Evolutionary conservation across 2,888 invertebrate species (phyloP).

Genomic region (Melieria crassipennis): DNA sequence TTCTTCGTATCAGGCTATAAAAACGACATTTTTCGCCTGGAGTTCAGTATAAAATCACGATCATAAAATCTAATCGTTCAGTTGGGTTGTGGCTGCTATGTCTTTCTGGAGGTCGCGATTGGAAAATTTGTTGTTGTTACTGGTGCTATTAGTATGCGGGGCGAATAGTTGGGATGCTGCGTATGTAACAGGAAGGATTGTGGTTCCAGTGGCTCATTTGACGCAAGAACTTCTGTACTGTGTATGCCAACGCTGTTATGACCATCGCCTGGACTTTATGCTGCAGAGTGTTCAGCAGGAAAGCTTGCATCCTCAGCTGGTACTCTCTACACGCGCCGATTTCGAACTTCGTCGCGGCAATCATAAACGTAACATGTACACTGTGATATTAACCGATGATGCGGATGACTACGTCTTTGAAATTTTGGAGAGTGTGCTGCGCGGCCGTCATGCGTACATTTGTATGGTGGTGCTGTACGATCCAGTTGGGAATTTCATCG

Average conservation of each 20-base stretch:
- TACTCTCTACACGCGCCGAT: slow-evolving; percentile 13
- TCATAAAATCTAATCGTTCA: too few relatives aligned
- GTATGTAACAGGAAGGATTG: slow-evolving; percentile 23
- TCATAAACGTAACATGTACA: slow-evolving; percentile 29
- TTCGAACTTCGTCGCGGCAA: slow-evolving; percentile 9
- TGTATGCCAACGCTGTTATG: slow-evolving; percentile 21
- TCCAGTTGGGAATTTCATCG: slow-evolving; percentile 17
- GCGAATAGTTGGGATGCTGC: slow-evolving; percentile 23
- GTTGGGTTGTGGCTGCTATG: too few relatives aligned
- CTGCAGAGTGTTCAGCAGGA: slow-evolving; percentile 21
- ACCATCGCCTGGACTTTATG: slow-evolving; percentile 21
- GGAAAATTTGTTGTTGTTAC: too few relatives aligned
- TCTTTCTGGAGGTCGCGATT: too few relatives aligned
- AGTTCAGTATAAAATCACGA: too few relatives aligned
- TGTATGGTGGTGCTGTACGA: slow-evolving; percentile 24
- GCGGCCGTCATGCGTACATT: slow-evolving; percentile 26
- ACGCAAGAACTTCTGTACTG: slow-evolving; percentile 28
- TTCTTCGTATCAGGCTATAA: too few relatives aligned
- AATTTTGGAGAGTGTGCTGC: slow-evolving; percentile 11
- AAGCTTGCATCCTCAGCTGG: slow-evolving; percentile 30
- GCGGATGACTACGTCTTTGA: slow-evolving; percentile 11
- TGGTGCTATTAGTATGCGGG: too few relatives aligned
- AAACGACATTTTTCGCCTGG: too few relatives aligned
- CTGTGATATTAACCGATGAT: slow-evolving; percentile 1
- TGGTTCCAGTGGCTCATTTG: slow-evolving; percentile 26